A percentile compares a stretch with the other conserved stretches of the same genome.
Conservation (phyloP, 2,888 invertebrate genomes). For the Caenorhabditis japonica region DNA sequence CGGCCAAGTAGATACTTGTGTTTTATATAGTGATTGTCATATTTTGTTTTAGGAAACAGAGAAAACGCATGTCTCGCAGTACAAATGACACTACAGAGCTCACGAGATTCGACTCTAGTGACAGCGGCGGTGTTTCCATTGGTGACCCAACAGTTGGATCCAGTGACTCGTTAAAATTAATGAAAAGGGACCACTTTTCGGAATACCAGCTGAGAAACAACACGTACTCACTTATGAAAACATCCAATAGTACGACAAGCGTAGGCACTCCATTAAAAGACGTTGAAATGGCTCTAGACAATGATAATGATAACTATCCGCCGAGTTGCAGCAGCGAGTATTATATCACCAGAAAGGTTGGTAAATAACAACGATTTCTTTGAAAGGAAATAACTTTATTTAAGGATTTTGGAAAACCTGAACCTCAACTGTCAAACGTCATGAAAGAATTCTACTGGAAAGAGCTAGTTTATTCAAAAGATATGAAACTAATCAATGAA, state of each 20-base stretch:
- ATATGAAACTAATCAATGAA: slow-evolving; percentile 79
- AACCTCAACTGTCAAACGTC: slow-evolving; percentile 49
- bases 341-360: slow-evolving; percentile 44
- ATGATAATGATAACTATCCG: slow-evolving; percentile 25
- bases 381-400: not conserved
- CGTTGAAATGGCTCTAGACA: slow-evolving; percentile 33
- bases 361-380: not conserved
- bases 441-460: slow-evolving; percentile 61
- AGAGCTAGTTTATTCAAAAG: slow-evolving; percentile 55
- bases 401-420: slow-evolving; percentile 37
- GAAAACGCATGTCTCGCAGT: slow-evolving; percentile 44
- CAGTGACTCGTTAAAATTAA: slow-evolving; percentile 22
- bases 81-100: slow-evolving; percentile 50
- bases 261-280: slow-evolving; percentile 41
- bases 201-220: slow-evolving; percentile 46
- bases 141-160: slow-evolving; percentile 38
- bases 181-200: slow-evolving; percentile 36
- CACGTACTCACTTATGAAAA: slow-evolving; percentile 38
- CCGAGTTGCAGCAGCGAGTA: slow-evolving; percentile 47
- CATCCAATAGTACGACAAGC: slow-evolving; percentile 40
- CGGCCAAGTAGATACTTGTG: slow-evolving; percentile 35
- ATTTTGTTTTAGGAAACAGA: slow-evolving; percentile 31
- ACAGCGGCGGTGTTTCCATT: slow-evolving; percentile 58
- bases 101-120: slow-evolving; percentile 54
- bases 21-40: too few species aligned